A percentile compares a stretch with the other conserved stretches of the same genome.
Evolutionary conservation across 1,140 invertebrate species (phyloP).

Genomic region (Ceratitis capitata): DNA sequence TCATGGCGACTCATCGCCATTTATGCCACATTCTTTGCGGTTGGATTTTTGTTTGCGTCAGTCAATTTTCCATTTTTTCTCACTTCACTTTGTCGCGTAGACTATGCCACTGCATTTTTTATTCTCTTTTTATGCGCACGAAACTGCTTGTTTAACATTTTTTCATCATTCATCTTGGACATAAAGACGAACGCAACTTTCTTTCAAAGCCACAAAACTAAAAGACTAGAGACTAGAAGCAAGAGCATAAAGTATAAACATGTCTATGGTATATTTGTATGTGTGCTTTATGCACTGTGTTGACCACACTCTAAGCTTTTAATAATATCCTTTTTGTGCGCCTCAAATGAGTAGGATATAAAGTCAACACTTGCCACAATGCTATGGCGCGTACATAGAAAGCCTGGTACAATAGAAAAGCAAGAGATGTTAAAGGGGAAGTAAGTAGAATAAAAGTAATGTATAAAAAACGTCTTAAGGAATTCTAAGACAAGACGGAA

Average conservation of each 20-base stretch:
- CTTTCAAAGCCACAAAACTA: too few species aligned
- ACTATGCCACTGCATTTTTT: too few species aligned
- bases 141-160: slow-evolving; percentile 18
- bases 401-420: slow-evolving; percentile 36
- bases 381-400: slow-evolving; percentile 49
- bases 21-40: neutral
- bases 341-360: slow-evolving; percentile 65
- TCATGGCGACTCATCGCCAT: neutral
- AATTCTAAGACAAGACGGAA: neutral
- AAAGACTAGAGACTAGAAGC: neutral
- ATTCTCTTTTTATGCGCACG: neutral
- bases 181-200: slow-evolving; percentile 2
- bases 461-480: neutral
- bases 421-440: neutral
- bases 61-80: neutral
- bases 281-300: neutral
- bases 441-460: neutral
- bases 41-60: neutral
- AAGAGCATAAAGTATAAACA: neutral
- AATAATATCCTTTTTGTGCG: slow-evolving; percentile 64
- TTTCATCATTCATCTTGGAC: neutral
- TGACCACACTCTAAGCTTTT: slow-evolving; percentile 59
- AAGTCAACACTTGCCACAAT: slow-evolving; percentile 64
- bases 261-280: slow-evolving; percentile 53
- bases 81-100: neutral